A percentile compares a stretch with the other conserved stretches of the same genome.
These are phyloP conservation scores for Odontomyia ornata DNA, from an alignment of 2,888 invertebrate genomes.

Conservation along the genomic window DNA sequence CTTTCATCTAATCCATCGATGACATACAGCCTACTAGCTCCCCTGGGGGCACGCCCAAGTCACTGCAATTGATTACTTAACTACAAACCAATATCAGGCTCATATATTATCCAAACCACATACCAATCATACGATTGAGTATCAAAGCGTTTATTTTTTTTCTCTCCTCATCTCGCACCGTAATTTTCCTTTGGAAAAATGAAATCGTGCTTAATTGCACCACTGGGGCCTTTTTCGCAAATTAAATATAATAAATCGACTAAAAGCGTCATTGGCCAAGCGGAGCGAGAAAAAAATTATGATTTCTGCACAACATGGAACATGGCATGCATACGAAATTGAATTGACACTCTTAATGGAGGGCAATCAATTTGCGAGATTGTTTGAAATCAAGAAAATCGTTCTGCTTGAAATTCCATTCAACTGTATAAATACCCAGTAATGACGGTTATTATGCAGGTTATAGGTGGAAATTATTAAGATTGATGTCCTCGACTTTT, in stretches of 20 bases:
- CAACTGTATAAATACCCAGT: conserved; percentile 19
- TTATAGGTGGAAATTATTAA: conserved; percentile 18
- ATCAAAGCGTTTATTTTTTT: conserved; percentile 5
- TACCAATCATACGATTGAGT: too few relatives aligned
- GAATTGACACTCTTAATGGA: conserved; percentile 48
- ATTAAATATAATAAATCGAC: conserved; percentile 40
- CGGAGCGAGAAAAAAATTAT: conserved; percentile 5
- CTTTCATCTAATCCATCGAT: conserved; percentile 2
- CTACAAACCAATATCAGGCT: background rate
- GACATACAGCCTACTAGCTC: background rate
- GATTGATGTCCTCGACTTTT: background rate
- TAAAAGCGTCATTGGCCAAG: background rate
- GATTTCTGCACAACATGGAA: conserved; percentile 19
- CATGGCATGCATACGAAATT: conserved; percentile 47
- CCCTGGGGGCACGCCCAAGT: background rate
- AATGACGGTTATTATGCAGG: conserved; percentile 15
- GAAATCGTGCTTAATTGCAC: conserved; percentile 36
- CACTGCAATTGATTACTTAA: conserved; percentile 10
- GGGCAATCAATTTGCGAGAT: conserved; percentile 45
- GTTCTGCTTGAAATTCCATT: conserved; percentile 4
- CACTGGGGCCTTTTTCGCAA: conserved; percentile 30
- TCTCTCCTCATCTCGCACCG: too few relatives aligned
- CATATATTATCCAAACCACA: conserved; percentile 11
- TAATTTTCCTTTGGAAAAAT: conserved; percentile 21
- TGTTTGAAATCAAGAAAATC: conserved; percentile 33